These are phyloP conservation scores for Sesamia nonagrioides DNA, from an alignment of 1,140 invertebrate species.

Conservation along the genomic window DNA sequence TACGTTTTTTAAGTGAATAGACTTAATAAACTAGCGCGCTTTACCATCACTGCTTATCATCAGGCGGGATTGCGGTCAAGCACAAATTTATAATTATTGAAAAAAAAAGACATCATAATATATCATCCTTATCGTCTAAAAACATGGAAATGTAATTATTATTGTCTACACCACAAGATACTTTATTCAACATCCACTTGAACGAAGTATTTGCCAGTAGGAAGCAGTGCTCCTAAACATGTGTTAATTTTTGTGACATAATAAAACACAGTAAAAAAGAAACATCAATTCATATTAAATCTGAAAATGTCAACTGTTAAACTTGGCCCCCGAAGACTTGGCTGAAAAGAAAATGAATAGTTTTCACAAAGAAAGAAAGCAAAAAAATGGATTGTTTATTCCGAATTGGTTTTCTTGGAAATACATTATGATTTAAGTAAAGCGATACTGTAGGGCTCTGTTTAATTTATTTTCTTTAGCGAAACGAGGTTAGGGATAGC, in stretches of 20 bases:
- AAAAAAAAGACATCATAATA: too few species aligned
- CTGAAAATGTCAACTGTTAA: not conserved
- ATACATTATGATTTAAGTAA: not conserved
- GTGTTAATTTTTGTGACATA: not conserved
- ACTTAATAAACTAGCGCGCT: too few species aligned
- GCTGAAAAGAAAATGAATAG: not conserved
- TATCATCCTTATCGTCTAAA: too few species aligned
- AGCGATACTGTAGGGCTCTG: not conserved
- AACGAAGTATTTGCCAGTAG: too few species aligned
- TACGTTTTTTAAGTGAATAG: too few species aligned
- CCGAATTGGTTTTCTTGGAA: not conserved
- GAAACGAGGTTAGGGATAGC: not conserved
- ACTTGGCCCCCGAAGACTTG: not conserved
- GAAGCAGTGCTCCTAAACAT: too few species aligned
- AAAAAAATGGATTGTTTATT: not conserved
- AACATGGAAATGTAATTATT: not conserved
- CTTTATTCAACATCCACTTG: not conserved
- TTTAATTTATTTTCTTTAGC: not conserved
- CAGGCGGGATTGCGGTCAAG: too few species aligned
- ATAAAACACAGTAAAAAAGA: not conserved
- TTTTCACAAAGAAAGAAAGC: not conserved
- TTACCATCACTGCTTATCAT: too few species aligned
- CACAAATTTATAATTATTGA: too few species aligned
- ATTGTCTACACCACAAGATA: not conserved
- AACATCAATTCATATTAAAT: not conserved